phyloP scores from a whole-genome alignment of 2,797 vertebrate genomes.

The Emydoidea blandingii region DNA sequence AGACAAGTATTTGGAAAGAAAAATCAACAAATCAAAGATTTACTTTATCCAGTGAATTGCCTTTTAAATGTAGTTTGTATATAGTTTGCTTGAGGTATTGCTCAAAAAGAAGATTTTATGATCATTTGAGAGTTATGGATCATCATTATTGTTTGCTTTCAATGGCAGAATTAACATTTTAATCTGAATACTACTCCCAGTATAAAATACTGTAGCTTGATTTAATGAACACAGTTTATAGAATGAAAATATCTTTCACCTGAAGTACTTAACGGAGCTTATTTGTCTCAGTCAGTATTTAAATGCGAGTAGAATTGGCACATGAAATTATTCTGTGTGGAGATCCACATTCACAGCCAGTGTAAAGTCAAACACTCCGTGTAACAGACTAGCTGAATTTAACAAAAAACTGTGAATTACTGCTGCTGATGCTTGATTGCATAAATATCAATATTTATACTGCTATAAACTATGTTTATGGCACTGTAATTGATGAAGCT shows the following conservation, averaged over 20 bases:
- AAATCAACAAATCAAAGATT: not conserved
- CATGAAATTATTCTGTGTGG: constrained; percentile 10
- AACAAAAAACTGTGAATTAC: constrained; percentile 56
- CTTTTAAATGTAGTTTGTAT: not conserved
- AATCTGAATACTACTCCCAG: not conserved
- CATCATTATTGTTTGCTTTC: not conserved
- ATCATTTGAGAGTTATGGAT: constrained; percentile 24
- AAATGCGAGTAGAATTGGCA: constrained; percentile 23
- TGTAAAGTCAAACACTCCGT: constrained; percentile 53
- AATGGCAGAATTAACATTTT: not conserved
- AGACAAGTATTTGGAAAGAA: not conserved
- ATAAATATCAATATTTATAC: constrained; percentile 67
- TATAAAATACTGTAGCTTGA: not conserved
- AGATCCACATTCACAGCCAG: not conserved
- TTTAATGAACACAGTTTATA: constrained; percentile 41
- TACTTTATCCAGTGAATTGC: not conserved
- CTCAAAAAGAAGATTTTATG: not conserved
- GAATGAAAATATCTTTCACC: constrained; percentile 18
- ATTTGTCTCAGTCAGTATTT: constrained; percentile 34
- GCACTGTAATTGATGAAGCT: constrained; percentile 64
- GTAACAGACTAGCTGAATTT: constrained; percentile 29
- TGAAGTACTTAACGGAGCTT: constrained; percentile 24
- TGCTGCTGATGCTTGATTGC: constrained; percentile 60
- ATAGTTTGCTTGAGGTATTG: not conserved
- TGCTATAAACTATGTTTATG: constrained; percentile 64